These are phyloP conservation scores for Rhadina sibilatrix DNA, from an alignment of 2,113 vertebrate species.

Conservation along the genomic window DNA sequence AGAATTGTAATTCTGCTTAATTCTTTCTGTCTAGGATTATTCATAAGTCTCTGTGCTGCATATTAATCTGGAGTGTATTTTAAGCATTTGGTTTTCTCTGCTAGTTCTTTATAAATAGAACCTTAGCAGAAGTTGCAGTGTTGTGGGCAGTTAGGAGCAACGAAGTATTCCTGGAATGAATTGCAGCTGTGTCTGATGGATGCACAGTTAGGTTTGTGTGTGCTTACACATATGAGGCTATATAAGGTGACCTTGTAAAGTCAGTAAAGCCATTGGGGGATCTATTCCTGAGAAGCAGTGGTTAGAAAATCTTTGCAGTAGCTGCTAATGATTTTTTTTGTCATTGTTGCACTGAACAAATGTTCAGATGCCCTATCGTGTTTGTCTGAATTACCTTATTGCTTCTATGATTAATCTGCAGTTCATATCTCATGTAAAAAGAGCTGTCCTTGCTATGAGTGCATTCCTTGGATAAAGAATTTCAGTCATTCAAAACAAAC, in stretches of 20 bases:
- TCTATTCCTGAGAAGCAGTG: background rate
- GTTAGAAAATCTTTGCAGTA: background rate
- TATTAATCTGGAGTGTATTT: background rate
- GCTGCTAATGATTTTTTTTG: background rate
- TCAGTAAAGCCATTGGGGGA: background rate
- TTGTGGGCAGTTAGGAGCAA: background rate
- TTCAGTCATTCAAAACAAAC: background rate
- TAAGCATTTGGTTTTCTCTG: background rate
- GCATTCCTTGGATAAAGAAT: background rate
- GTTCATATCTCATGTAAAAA: background rate
- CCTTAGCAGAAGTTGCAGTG: background rate
- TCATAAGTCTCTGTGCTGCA: background rate
- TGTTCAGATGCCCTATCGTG: background rate
- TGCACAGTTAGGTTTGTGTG: background rate
- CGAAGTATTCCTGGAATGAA: background rate
- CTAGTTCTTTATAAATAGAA: background rate
- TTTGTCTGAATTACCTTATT: background rate
- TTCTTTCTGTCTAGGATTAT: background rate
- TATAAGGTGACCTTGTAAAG: background rate
- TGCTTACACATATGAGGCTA: background rate
- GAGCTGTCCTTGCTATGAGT: background rate
- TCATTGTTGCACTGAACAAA: background rate
- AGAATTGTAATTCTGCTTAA: background rate
- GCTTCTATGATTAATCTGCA: background rate
- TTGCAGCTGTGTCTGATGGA: background rate